Conservation (phyloP, 2,797 vertebrate genomes). For the Emys orbicularis region DNA sequence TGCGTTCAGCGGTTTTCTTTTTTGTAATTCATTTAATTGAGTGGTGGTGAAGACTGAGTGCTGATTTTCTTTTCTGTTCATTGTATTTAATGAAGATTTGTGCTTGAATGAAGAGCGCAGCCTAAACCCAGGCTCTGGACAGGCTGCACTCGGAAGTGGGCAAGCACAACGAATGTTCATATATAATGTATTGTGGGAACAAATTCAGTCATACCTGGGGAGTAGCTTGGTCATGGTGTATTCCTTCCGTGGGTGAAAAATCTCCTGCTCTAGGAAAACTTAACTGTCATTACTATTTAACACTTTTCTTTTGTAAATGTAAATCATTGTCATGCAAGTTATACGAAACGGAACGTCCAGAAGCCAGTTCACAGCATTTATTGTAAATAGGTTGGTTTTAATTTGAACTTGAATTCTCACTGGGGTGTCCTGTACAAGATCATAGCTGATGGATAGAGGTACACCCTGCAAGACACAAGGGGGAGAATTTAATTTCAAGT, state of each 20-base stretch:
- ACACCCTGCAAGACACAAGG: neutral
- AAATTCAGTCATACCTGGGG: conserved; percentile 57
- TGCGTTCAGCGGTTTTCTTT: neutral
- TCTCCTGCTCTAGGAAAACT: conserved; percentile 62
- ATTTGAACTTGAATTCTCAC: neutral
- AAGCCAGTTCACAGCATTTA: neutral
- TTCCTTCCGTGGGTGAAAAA: conserved; percentile 38
- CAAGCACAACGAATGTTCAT: conserved; percentile 78
- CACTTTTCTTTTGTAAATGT: conserved; percentile 36
- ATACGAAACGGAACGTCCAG: conserved; percentile 33
- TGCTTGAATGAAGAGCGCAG: conserved; percentile 98
- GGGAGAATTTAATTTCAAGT: neutral
- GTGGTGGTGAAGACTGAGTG: conserved; percentile 88
- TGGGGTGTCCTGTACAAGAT: neutral
- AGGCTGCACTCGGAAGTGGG: conserved; percentile 92
- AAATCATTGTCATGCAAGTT: conserved; percentile 48
- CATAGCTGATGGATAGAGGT: neutral
- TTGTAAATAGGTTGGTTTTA: neutral
- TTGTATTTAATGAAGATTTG: conserved; percentile 71
- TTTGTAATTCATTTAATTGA: conserved; percentile 66
- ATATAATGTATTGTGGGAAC: conserved; percentile 63
- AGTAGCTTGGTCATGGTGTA: neutral
- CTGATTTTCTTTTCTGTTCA: conserved; percentile 81
- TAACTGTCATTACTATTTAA: conserved; percentile 33
- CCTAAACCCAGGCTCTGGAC: conserved; percentile 90